Percentiles rank a stretch among this genome's conserved stretches.
Conservation (phyloP, 2,113 vertebrate species). For the Beaufortia kweichowensis region DNA sequence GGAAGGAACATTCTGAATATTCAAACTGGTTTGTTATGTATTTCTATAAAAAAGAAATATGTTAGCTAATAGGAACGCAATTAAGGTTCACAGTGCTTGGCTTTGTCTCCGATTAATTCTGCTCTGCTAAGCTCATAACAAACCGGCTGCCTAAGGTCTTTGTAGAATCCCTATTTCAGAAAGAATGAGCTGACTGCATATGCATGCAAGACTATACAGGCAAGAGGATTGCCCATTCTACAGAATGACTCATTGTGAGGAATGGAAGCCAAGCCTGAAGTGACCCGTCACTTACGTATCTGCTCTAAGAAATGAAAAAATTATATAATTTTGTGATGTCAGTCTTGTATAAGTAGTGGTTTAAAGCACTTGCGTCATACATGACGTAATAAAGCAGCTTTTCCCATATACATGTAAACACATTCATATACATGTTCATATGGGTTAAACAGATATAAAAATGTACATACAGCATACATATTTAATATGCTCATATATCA, state of each 20-base stretch:
- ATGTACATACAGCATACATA: too few relatives aligned
- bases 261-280: neutral
- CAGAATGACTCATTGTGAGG: conserved; percentile 17
- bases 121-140: conserved; percentile 18
- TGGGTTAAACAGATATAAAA: too few relatives aligned
- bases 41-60: neutral
- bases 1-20: neutral
- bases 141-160: neutral
- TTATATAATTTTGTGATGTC: conserved; percentile 31
- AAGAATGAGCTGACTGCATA: neutral
- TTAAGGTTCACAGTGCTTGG: conserved; percentile 7
- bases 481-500: too few relatives aligned
- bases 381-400: neutral
- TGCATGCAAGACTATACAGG: neutral
- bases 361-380: neutral
- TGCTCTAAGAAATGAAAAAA: conserved; percentile 12
- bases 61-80: conserved; percentile 1
- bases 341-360: conserved; percentile 6
- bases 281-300: conserved; percentile 16
- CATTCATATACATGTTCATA: too few relatives aligned
- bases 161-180: conserved; percentile 21
- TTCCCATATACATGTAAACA: neutral
- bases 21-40: neutral
- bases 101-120: conserved; percentile 31
- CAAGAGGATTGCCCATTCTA: conserved; percentile 18